A percentile compares a stretch with the other conserved stretches of the same genome.
These are phyloP conservation scores for Oryzias celebensis DNA, from an alignment of 2,113 vertebrate genomes.

Conservation along the genomic window DNA sequence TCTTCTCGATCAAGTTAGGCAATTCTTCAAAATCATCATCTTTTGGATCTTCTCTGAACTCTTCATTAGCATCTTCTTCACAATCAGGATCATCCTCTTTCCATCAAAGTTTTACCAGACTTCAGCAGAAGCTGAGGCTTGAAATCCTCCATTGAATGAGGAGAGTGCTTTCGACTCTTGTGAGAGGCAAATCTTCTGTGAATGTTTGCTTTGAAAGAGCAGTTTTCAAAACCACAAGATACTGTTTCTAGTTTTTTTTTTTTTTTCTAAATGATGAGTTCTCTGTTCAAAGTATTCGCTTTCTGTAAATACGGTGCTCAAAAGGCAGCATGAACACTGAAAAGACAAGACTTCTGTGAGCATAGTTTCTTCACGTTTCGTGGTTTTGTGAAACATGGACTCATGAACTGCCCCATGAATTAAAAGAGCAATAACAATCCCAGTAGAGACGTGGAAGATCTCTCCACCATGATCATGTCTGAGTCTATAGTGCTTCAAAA, in stretches of 20 bases:
- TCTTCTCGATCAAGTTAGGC: background rate
- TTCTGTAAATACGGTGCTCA: slow-evolving; percentile 24
- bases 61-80: too few species aligned
- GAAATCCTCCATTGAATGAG: too few species aligned
- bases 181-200: too few species aligned
- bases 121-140: too few species aligned
- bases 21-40: background rate
- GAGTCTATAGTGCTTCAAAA: slow-evolving; percentile 11
- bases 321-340: slow-evolving; percentile 19
- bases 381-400: slow-evolving; percentile 25
- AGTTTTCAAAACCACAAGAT: slow-evolving; percentile 21
- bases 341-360: slow-evolving; percentile 10
- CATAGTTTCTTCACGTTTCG: background rate
- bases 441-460: slow-evolving; percentile 14
- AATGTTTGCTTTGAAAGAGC: slow-evolving; percentile 17
- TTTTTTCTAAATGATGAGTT: slow-evolving; percentile 17
- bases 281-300: slow-evolving; percentile 40
- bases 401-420: slow-evolving; percentile 12
- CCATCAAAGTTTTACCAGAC: too few species aligned
- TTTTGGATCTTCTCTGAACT: background rate
- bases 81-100: too few species aligned
- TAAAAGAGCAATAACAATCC: slow-evolving; percentile 35
- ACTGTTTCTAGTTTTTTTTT: slow-evolving; percentile 29
- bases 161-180: too few species aligned
- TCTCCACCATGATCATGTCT: background rate